These are phyloP conservation scores for Iselma pallidipennis DNA, from an alignment of 2,888 invertebrate genomes.

Conservation along the genomic window DNA sequence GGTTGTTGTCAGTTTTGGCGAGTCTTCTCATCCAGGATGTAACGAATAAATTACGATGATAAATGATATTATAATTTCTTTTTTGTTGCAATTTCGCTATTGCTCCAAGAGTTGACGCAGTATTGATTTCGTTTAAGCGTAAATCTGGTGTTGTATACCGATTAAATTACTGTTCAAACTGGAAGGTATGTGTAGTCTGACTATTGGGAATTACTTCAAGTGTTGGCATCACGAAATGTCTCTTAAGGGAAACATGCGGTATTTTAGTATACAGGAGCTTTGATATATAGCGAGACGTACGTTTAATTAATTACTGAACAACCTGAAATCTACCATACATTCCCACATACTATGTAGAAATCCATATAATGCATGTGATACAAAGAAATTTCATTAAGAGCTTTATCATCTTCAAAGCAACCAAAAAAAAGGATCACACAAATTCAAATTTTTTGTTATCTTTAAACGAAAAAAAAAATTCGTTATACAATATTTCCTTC, in stretches of 20 bases:
- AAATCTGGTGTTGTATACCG: constrained; percentile 15
- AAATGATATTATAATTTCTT: constrained; percentile 43
- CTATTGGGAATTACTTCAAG: constrained; percentile 35
- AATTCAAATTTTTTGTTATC: background rate
- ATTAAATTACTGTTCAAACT: constrained; percentile 22
- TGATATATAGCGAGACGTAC: constrained; percentile 24
- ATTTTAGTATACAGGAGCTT: constrained; percentile 22
- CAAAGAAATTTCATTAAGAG: background rate
- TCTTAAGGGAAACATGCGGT: constrained; percentile 32
- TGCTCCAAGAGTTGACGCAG: constrained; percentile 14
- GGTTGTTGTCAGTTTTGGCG: constrained; percentile 38
- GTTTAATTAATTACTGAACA: constrained; percentile 24
- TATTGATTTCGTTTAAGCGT: constrained; percentile 26
- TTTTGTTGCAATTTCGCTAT: constrained; percentile 26
- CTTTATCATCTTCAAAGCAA: background rate
- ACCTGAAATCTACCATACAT: background rate
- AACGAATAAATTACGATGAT: constrained; percentile 45
- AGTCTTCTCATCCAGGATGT: constrained; percentile 37
- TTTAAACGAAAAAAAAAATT: constrained; percentile 12
- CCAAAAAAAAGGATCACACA: background rate
- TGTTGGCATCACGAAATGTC: constrained; percentile 35
- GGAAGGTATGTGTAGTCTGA: constrained; percentile 28
- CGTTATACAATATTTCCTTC: constrained; percentile 14
- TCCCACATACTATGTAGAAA: constrained; percentile 6
- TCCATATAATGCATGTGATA: background rate